Base-by-base conservation (phyloP, 1,140 invertebrate genomes). In the Wasmannia auropunctata region DNA sequence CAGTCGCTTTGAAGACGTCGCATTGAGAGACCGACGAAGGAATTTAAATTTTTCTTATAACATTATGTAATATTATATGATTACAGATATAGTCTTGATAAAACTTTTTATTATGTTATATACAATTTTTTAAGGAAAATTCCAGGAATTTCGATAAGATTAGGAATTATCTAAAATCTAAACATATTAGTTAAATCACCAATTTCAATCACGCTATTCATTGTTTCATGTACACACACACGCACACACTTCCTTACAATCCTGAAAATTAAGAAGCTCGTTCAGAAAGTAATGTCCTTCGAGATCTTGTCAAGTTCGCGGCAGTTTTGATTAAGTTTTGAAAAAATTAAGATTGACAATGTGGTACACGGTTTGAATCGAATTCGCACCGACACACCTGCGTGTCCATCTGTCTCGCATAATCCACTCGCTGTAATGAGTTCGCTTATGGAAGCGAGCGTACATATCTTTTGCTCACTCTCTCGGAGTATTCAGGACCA, bases 401-500 rank as follows among this genome's bases (percentile, higher is more conserved):
- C 14, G 40, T 69, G 37, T 69, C 14, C 22, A 69, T 43, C 34
- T 69, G 25, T 70, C 25, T 67, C 40, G 67, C 67, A 49, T 70
- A 70, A 70, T 49, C 40, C 25, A 70, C 14, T 70, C 22, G 14
- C 22, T 16, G 37, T 37, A 65, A 65, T 63, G 34, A 10, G 37
- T 22, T 65, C 34, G 34, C n/a, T 40, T 65, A 43, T 65, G 5
- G n/a, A 8, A 28, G 25, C 25, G 25, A 19, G 8, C 16, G 6
- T 28, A 28, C 40, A 10, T 46, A 69, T 69, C 25, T n/a, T 19
- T 46, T 46, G 16, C 8, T 49, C 25, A 11, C 40, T 70, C 67
- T 28, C 40, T 70, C 25, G 6, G 5, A 3, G 22, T 69, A 5
- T 28, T 69, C 65, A 25, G 37, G 40, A 69, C 22, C 37, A 69